Percentiles rank a stretch among this genome's conserved stretches.
Evolutionary conservation across 2,797 vertebrate genomes (phyloP).

Genomic region (Pipistrellus pipistrellus): DNA sequence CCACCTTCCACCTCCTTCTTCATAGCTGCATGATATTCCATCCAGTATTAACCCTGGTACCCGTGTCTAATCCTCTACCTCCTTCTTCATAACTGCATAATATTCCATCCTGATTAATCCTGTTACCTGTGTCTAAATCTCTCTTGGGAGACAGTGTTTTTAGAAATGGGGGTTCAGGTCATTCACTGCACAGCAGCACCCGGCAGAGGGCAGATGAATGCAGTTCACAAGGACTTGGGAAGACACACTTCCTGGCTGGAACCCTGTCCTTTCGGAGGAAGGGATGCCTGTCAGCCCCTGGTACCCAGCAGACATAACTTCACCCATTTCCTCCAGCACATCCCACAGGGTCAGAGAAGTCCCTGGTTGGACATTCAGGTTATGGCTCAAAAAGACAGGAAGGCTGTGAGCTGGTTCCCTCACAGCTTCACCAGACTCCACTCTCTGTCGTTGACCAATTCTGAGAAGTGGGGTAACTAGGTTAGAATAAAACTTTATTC

Average conservation of each 20-base stretch:
- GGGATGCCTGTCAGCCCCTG: not conserved
- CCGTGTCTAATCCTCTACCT: too few species aligned
- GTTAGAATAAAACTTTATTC: not conserved
- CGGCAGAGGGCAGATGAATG: not conserved
- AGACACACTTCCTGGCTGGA: not conserved
- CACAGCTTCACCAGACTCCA: rapidly evolving
- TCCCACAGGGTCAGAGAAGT: not conserved
- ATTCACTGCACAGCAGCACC: not conserved
- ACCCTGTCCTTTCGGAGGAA: not conserved
- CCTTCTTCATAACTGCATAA: not conserved
- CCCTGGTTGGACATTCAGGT: not conserved
- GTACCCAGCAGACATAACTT: too few species aligned
- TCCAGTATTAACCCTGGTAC: not conserved
- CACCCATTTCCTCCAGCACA: not conserved
- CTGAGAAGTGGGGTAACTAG: not conserved
- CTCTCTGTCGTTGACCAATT: not conserved
- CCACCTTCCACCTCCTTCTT: not conserved
- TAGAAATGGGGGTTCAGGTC: rapidly evolving
- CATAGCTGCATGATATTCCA: too few species aligned
- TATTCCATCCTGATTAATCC: not conserved
- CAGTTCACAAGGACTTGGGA: not conserved
- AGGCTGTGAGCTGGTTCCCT: not conserved
- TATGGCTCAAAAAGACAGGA: not conserved
- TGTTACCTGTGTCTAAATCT: not conserved
- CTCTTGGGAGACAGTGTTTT: rapidly evolving